Conservation (phyloP, 2,888 invertebrate species). For the Margaritifera margaritifera region DNA sequence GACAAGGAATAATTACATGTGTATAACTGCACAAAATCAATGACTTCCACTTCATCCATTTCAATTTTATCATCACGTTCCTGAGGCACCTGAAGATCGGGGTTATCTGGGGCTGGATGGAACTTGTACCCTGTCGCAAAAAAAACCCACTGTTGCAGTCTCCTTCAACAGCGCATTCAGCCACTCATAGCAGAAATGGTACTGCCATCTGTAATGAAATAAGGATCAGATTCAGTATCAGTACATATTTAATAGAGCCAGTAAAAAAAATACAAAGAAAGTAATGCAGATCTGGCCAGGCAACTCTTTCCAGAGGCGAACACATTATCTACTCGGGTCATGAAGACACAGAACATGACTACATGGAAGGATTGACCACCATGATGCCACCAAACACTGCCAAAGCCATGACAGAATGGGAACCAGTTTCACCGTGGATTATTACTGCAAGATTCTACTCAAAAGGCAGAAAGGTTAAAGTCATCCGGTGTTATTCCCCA, state of each 20-base stretch:
- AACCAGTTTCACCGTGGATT: too few species aligned
- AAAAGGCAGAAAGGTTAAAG: too few species aligned
- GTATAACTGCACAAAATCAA: slow-evolving; percentile 33
- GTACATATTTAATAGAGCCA: not conserved
- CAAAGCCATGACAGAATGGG: too few species aligned
- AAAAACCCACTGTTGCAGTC: slow-evolving; percentile 95
- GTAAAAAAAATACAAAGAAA: slow-evolving; percentile 3
- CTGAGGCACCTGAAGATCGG: slow-evolving; percentile 88
- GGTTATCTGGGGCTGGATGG: slow-evolving; percentile 93
- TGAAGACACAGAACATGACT: too few species aligned
- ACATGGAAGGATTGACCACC: too few species aligned
- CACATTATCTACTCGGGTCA: too few species aligned
- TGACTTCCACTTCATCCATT: slow-evolving; percentile 81
- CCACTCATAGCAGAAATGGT: slow-evolving; percentile 97
- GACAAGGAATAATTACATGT: too few species aligned
- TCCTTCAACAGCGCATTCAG: slow-evolving; percentile 95
- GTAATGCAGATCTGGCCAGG: too few species aligned
- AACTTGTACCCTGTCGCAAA: slow-evolving; percentile 95
- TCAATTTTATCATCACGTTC: slow-evolving; percentile 80
- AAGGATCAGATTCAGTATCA: not conserved
- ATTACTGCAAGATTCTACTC: too few species aligned
- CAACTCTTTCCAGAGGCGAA: too few species aligned
- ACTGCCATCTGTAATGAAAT: slow-evolving; percentile 85
- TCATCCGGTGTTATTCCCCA: too few species aligned
- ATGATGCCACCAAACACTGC: too few species aligned